These are phyloP conservation scores for Tachuris rubrigastra DNA, from an alignment of 2,113 vertebrate genomes.

Conservation along the genomic window DNA sequence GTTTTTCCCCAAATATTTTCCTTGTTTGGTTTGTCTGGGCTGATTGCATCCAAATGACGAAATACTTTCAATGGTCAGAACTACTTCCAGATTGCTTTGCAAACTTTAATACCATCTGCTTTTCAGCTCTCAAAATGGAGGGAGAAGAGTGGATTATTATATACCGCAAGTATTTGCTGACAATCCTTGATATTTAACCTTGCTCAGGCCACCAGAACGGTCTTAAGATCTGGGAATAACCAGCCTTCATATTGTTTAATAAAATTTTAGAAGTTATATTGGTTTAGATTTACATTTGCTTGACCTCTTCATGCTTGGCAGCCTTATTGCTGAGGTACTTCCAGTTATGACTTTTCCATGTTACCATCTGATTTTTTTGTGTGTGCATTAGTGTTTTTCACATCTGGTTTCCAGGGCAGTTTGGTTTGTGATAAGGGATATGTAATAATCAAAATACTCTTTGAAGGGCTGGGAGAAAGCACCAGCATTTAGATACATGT, in stretches of 20 bases:
- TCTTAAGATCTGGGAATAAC: neutral
- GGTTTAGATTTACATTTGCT: neutral
- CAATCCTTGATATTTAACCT: neutral
- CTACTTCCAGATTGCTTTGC: conserved; percentile 5
- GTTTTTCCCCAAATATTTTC: neutral
- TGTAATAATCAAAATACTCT: neutral
- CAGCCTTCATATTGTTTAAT: neutral
- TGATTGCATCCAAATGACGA: neutral
- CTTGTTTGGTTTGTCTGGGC: neutral
- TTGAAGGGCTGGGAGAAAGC: neutral
- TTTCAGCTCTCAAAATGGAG: neutral
- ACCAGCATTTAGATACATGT: neutral
- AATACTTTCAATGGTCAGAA: neutral
- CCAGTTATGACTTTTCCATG: neutral
- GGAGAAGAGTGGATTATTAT: neutral
- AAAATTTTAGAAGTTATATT: neutral
- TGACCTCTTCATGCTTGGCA: neutral
- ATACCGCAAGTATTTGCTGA: neutral
- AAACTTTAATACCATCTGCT: conserved; percentile 1
- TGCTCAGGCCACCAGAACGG: neutral
- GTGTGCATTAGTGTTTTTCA: neutral
- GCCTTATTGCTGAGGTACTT: neutral
- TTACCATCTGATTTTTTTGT: neutral
- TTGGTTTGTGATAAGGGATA: neutral
- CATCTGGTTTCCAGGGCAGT: neutral